Base-by-base conservation (phyloP, 2,113 vertebrate species). In the Spea bombifrons region DNA sequence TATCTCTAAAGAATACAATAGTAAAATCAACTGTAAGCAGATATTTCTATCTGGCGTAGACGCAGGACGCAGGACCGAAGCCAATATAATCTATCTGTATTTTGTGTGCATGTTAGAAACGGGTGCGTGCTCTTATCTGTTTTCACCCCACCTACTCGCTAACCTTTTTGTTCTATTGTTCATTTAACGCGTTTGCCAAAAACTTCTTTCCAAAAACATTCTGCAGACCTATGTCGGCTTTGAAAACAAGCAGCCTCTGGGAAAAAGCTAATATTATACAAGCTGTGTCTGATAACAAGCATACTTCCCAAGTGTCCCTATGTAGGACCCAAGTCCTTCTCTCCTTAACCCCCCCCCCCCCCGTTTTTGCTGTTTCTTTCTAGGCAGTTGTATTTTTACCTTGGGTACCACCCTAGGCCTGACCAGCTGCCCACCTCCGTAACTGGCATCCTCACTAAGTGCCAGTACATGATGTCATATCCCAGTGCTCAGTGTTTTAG, bases 41-140 rank as follows among this genome's bases (percentile, higher is more conserved):
- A 66, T 53, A 49, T 66, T 47, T 45, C 15, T 53, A 64, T 72
- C 71, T 72, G 71, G 71, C 71, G 57, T 43, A 17, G 4, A 47
- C n/a, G 44, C 3, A 17, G 8, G 3, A 49, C 59, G 46, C 46
- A 66, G 73, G 73, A 53, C 16, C 5, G 49, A 7, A 75, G 73
- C 73, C 73, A 75, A 66, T 55, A 66, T 7, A 53, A 12, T 43
- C 16, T 75, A 75, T 66, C 63, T 53, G 73, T 48, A 55, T 45
- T 50, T 46, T 70, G 67, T 48, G 7, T n/a, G 67, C 47, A 50
- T 17, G 67, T 45, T 16, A n/a, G 6, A 7, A 45, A 52, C 17
- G 50, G 46, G 45, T 75, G 49, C 49, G 47, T 47, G 57, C 57
- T 6, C 47, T 49, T 66, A 43, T 30, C 66, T 45, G 12, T 53